These are phyloP conservation scores for Diachrysia chrysitis DNA, from an alignment of 2,888 invertebrate genomes.

Conservation along the genomic window DNA sequence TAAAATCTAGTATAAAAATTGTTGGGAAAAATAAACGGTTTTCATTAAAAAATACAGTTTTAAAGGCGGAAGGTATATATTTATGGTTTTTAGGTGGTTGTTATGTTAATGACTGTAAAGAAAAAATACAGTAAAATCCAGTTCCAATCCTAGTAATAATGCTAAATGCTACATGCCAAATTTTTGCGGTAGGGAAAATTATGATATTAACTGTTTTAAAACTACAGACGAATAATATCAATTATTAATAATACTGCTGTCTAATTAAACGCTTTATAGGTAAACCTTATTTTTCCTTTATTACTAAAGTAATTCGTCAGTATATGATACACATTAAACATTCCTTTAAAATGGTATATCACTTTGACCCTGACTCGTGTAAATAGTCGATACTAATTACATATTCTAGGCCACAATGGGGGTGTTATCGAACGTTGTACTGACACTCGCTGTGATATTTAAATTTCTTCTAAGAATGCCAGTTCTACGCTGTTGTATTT, in stretches of 20 bases:
- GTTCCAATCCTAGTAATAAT: background rate
- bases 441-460: background rate
- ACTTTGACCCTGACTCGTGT: slow-evolving; percentile 18
- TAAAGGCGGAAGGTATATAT: no score
- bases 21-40: no score
- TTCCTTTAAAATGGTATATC: slow-evolving; percentile 28
- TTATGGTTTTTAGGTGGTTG: no score
- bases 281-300: background rate
- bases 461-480: background rate
- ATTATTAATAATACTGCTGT: background rate
- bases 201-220: background rate
- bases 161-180: no score
- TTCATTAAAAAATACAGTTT: no score
- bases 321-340: background rate
- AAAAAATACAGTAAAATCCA: no score
- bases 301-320: no score
- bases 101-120: no score
- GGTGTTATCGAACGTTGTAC: slow-evolving; percentile 21
- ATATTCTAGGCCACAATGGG: slow-evolving; percentile 1
- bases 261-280: no score
- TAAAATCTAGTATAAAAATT: background rate
- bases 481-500: background rate
- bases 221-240: background rate
- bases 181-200: background rate
- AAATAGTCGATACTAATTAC: slow-evolving; percentile 14